Percentiles rank a stretch among this genome's conserved stretches.
Evolutionary conservation across 2,113 vertebrate genomes (phyloP).

Genomic region (Heterocephalus glaber): DNA sequence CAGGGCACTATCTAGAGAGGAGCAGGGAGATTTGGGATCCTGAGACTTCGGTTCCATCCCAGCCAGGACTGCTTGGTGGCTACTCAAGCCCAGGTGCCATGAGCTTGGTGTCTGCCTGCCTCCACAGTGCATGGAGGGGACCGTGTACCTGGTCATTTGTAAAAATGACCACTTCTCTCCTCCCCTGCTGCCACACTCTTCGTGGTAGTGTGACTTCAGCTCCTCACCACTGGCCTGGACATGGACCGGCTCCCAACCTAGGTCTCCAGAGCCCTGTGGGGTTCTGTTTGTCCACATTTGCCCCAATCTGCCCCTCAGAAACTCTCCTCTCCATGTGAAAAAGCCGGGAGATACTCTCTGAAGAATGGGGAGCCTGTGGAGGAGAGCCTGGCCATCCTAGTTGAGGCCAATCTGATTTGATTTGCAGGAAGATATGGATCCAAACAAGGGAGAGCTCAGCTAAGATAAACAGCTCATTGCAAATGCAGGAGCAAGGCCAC

Average conservation of each 20-base stretch:
- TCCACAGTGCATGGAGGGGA: not conserved
- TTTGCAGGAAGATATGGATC: not conserved
- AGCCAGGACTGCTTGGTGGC: not conserved
- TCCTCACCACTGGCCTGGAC: not conserved
- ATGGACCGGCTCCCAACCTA: not conserved
- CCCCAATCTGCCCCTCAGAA: not conserved
- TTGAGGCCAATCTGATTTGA: not conserved
- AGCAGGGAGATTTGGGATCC: not conserved
- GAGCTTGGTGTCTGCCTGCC: not conserved
- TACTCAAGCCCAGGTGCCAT: not conserved
- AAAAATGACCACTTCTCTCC: not conserved
- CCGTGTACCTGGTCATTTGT: too few relatives aligned
- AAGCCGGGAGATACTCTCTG: not conserved
- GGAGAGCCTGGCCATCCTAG: not conserved
- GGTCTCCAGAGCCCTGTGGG: not conserved
- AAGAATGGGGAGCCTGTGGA: not conserved
- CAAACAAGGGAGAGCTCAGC: not conserved
- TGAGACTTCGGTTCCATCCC: rapidly evolving
- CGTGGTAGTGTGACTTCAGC: not conserved
- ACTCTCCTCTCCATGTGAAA: not conserved
- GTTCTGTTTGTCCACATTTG: rapidly evolving
- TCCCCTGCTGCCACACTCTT: too few relatives aligned
- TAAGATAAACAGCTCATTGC: not conserved
- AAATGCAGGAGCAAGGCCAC: not conserved
- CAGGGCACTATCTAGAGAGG: not conserved